Base-by-base conservation (phyloP, 2,888 invertebrate species). In the Ophioninae sp. region DNA sequence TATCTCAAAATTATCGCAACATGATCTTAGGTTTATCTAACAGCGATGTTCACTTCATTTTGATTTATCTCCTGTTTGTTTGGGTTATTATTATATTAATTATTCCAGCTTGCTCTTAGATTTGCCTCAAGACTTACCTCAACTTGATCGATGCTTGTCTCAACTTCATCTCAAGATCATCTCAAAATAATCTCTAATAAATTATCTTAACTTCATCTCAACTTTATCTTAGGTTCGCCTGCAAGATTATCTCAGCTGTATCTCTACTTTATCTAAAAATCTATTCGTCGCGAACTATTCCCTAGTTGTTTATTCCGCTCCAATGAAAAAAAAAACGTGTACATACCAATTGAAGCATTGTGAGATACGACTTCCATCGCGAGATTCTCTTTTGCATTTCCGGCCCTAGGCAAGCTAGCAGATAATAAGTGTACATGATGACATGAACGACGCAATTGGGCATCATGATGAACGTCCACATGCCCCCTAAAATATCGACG, bases 371-470 rank as follows among this genome's bases (percentile, higher is more conserved):
- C 89, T 97, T 97, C 90, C 95, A 94, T 82, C 94, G 94, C 76
- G 90, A 90, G 61, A 96, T 92, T 83, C 91, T 92, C 30, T 93
- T 94, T 88, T 95, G 95, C 86, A 95, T 91, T 61, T 90, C 88
- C 6, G 95, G 94, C 85, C 95, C 95, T 81, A 96, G 94, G 79
- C 95, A 95, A 0, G 96, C 93, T 0, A 96, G 90, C 13, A 96
- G 93, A 90, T 97, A 97, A 92, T 97, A 97, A 7, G 94, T 93
- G 90, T 97, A 97, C 96, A 97, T 97, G n/a, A 96, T 90, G 5
- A 96, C 94, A 88, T 97, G 97, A 1, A 97, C 94, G 0, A 94
- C 92, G 71, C 94, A 95, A 91, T 97, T 97, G 69, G 96, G 89
- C 92, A 96, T 93, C 0, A 96, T 94, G 0, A 95, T 94, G 89